Evolutionary conservation across 2,888 invertebrate species (phyloP).

Genomic region (Dynastes tityus): DNA sequence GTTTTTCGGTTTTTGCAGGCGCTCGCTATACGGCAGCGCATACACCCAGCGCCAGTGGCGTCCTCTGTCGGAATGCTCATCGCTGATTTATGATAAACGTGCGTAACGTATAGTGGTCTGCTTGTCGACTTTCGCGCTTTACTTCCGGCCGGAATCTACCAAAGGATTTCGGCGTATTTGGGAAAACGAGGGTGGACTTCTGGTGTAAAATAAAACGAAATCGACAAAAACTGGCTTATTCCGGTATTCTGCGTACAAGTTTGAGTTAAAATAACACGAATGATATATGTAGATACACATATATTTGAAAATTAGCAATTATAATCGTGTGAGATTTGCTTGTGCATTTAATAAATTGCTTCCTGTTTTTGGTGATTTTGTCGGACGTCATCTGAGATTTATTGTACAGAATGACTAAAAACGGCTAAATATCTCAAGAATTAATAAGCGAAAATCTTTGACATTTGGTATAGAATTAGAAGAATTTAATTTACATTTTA

Average conservation of each 20-base stretch:
- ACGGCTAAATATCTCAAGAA: too few species aligned
- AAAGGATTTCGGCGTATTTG: too few species aligned
- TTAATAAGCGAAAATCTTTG: too few species aligned
- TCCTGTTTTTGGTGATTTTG: background rate
- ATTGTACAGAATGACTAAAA: too few species aligned
- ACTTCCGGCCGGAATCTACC: conserved; percentile 6
- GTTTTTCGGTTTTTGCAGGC: conserved; percentile 31
- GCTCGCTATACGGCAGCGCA: background rate
- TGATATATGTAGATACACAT: background rate
- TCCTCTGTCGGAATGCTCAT: conserved; percentile 58
- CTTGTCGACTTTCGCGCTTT: conserved; percentile 17
- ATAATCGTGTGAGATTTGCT: background rate
- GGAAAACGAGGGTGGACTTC: background rate
- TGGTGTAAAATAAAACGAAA: conserved; percentile 17
- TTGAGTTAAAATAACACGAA: conserved; percentile 19
- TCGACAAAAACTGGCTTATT: conserved; percentile 3
- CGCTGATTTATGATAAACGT: conserved; percentile 68
- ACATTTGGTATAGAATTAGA: too few species aligned
- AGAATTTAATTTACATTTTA: too few species aligned
- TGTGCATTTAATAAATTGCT: background rate
- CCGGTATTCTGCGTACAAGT: conserved; percentile 4
- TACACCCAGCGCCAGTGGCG: conserved; percentile 15
- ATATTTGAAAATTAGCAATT: conserved; percentile 15
- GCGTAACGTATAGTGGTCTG: conserved; percentile 50
- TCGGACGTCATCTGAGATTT: background rate